phyloP scores from a whole-genome alignment of 2,113 vertebrate species.

The Boulengeromyrus knoepffleri region DNA sequence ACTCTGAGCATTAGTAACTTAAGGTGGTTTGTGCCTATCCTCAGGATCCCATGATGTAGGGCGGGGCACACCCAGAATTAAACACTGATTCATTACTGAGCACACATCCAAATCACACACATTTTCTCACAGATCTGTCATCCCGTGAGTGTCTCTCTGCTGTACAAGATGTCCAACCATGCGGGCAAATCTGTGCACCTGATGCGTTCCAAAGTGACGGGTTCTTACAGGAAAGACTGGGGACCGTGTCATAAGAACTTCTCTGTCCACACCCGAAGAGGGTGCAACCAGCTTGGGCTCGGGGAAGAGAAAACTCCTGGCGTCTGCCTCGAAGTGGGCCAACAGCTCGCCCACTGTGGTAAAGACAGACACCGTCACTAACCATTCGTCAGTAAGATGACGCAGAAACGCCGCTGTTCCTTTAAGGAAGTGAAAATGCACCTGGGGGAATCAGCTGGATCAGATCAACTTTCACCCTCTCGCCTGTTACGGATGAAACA shows the following conservation, averaged over 20 bases:
- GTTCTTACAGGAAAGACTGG: slow-evolving; percentile 60
- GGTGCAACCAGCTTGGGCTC: slow-evolving; percentile 60
- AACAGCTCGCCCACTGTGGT: slow-evolving; percentile 50
- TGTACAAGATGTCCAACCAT: neutral
- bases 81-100: neutral
- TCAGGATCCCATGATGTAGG: neutral
- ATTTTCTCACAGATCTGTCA: neutral
- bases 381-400: neutral
- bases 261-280: slow-evolving; percentile 52
- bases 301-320: slow-evolving; percentile 66
- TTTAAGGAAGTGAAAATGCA: slow-evolving; percentile 25
- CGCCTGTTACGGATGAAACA: slow-evolving; percentile 46
- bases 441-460: slow-evolving; percentile 63
- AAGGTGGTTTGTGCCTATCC: neutral
- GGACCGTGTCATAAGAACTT: slow-evolving; percentile 63
- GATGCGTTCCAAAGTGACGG: neutral
- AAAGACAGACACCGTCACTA: neutral
- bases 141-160: neutral
- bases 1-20: neutral
- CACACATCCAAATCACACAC: neutral
- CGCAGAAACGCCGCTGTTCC: neutral
- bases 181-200: neutral
- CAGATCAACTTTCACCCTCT: slow-evolving; percentile 61
- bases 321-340: slow-evolving; percentile 64
- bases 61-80: neutral